A percentile compares a stretch with the other conserved stretches of the same genome.
phyloP scores from a whole-genome alignment of 2,113 vertebrate genomes.

The Vidua macroura region DNA sequence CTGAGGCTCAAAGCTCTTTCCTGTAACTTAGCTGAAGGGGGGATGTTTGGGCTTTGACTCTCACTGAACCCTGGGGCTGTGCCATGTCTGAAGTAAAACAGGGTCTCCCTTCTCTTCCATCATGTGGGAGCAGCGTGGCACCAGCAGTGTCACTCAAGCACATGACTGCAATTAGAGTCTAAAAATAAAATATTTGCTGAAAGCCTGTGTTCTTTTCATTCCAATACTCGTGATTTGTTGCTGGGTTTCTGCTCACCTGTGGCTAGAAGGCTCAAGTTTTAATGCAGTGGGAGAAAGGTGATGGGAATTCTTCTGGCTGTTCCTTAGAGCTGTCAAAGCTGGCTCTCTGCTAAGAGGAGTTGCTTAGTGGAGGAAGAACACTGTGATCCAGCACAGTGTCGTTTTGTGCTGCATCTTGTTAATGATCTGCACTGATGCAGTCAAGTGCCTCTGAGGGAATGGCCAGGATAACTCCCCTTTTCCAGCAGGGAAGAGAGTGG shows the following conservation, averaged over 20 bases:
- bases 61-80: not conserved
- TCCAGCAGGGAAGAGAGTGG: not conserved
- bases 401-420: not conserved
- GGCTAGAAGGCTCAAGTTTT: not conserved
- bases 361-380: not conserved
- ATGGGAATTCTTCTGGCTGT: not conserved
- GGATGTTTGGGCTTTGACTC: not conserved
- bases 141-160: not conserved
- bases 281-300: not conserved
- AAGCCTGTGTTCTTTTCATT: not conserved
- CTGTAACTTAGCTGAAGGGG: not conserved
- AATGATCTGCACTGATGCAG: not conserved
- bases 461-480: not conserved
- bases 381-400: not conserved
- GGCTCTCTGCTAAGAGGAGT: not conserved
- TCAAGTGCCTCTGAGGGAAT: not conserved
- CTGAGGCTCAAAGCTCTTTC: not conserved
- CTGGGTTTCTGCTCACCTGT: not conserved
- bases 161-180: not conserved
- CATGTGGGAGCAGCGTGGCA: rapidly evolving
- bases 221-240: not conserved
- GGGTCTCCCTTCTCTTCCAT: not conserved
- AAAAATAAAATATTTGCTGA: not conserved
- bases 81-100: not conserved
- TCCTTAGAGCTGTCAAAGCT: not conserved